phyloP scores from a whole-genome alignment of 2,888 invertebrate species.

The Cheilosia soror region DNA sequence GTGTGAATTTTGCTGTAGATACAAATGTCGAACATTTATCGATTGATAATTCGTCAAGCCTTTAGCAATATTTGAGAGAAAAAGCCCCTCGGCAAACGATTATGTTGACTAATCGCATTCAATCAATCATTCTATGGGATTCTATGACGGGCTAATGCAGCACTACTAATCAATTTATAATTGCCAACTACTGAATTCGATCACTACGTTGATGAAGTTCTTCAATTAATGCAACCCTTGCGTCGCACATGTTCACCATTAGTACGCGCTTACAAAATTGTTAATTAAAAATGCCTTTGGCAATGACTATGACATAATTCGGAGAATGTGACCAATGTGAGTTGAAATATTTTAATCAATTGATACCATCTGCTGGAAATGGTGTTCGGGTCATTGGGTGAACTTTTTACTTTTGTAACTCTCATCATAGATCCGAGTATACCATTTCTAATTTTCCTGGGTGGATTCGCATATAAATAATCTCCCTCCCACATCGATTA shows the following conservation, averaged over 20 bases:
- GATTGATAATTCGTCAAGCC: too few relatives aligned
- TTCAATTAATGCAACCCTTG: background rate
- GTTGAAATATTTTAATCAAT: background rate
- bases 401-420: background rate
- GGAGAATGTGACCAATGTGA: background rate
- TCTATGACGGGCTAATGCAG: background rate
- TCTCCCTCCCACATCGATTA: background rate
- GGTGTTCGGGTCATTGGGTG: background rate
- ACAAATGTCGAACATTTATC: too few relatives aligned
- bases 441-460: background rate
- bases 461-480: background rate
- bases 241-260: background rate
- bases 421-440: background rate
- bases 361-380: background rate
- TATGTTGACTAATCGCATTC: too few relatives aligned
- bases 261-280: background rate
- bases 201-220: background rate
- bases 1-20: too few relatives aligned
- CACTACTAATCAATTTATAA: background rate
- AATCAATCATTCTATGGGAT: too few relatives aligned
- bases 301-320: background rate
- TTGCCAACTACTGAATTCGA: background rate
- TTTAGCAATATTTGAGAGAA: too few relatives aligned
- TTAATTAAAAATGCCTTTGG: background rate
- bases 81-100: too few relatives aligned